A percentile compares a stretch with the other conserved stretches of the same genome.
These are phyloP conservation scores for Perca schrenkii DNA, from an alignment of 2,113 vertebrate genomes.

Conservation along the genomic window DNA sequence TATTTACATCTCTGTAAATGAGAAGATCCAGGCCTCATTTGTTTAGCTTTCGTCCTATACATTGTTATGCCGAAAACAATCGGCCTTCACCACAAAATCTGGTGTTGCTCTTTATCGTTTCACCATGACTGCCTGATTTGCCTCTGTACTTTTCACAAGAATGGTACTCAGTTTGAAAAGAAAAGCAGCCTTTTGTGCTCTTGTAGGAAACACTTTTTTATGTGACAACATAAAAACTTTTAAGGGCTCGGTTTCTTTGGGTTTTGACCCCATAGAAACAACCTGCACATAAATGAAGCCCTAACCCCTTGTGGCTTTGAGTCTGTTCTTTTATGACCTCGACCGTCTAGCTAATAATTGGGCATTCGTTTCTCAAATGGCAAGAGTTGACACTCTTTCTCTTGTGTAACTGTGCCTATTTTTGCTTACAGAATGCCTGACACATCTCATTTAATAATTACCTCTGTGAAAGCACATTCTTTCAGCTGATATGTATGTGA, in stretches of 20 bases:
- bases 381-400: not conserved
- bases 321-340: not conserved
- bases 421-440: not conserved
- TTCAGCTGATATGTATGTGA: conserved; percentile 4
- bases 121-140: not conserved
- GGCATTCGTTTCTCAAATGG: not conserved
- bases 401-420: not conserved
- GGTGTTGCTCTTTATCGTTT: not conserved
- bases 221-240: conserved; percentile 20
- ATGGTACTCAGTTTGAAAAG: not conserved
- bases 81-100: not conserved
- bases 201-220: conserved; percentile 16
- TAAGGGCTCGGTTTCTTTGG: not conserved
- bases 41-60: conserved; percentile 16
- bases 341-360: not conserved
- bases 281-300: conserved; percentile 6
- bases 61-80: not conserved
- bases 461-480: not conserved
- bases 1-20: conserved; percentile 26
- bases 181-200: not conserved
- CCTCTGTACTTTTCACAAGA: not conserved
- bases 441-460: not conserved
- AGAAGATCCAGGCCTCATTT: conserved; percentile 19
- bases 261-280: not conserved
- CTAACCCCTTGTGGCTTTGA: not conserved